Base-by-base conservation (phyloP, 2,797 vertebrate species). In the Lutjanus campechanus region DNA sequence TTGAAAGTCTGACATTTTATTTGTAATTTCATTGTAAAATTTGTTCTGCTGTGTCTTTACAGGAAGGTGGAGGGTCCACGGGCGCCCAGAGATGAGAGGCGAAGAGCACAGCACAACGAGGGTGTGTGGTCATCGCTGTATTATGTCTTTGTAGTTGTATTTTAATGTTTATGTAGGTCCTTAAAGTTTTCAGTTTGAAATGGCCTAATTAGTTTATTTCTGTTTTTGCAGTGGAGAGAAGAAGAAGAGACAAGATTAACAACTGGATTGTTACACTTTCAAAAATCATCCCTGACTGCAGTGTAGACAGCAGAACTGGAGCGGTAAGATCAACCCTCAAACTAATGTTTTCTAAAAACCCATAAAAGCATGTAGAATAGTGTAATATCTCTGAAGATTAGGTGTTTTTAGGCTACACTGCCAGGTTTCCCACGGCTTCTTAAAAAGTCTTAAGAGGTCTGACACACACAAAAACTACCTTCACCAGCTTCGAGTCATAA, bases 241-340 rank as follows among this genome's bases (percentile, higher is more conserved):
- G 97, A 84, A 89, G 97, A 85, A 93, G 97, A 93, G 97, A 98
- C 94, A 98, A 98, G 91, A 98, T 98, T 72, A 98, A 98, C 93
- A 98, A 97, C 94, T 98, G 97, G 97, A 98, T 98, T 0, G 97
- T 97, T 77, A 96, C 96, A 0, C 95, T 98, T 59, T 98, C 97
- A 0, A 97, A 97, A 91, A 97, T 98, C 91, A 98, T 98, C 94
- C 97, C 97, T 11, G 97, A 96, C 89, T 98, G 97, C 92, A 97
- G 95, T 8, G 74, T 96, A 7, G 97, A 98, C 91, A 97, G 95
- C 84, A 96, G 95, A 90, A 97, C 96, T 0, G 97, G 96, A 88
- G 97, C 97, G 75, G 97, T 98, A 90, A 96, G 47, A 15, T 11
- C 19, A 15, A 5, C 9, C 11, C 1, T 43, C 0, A 19, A 25